Percentiles rank a stretch among this genome's conserved stretches.
Conservation (phyloP, 2,888 invertebrate genomes). For the Timema podura region DNA sequence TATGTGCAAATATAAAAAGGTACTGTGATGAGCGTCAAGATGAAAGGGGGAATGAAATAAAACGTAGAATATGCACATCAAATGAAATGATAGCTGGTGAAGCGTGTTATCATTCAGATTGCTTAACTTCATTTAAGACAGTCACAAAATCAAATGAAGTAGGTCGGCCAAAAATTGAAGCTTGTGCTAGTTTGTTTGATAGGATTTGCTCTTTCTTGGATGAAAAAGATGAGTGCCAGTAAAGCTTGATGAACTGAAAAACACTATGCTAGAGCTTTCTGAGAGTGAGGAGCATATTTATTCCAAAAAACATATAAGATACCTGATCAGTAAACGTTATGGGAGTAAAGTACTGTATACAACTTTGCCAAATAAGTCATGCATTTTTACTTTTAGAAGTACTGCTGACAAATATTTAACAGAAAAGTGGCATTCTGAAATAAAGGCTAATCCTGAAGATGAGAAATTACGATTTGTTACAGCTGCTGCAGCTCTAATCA, state of each 20-base stretch:
- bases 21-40: conserved; percentile 4
- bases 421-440: conserved; percentile 1
- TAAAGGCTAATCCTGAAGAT: background rate
- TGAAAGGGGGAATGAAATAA: background rate
- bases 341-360: conserved; percentile 11
- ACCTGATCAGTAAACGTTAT: conserved; percentile 2
- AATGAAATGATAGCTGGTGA: conserved; percentile 9
- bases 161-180: background rate
- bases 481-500: background rate
- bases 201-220: conserved; percentile 1
- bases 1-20: conserved; percentile 6
- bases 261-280: background rate
- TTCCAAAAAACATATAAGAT: background rate
- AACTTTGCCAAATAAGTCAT: conserved; percentile 1
- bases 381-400: conserved; percentile 1
- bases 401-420: conserved; percentile 7
- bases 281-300: conserved; percentile 9
- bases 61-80: conserved; percentile 2
- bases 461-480: background rate
- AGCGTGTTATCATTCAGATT: conserved; percentile 10
- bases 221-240: conserved; percentile 6
- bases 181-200: conserved; percentile 2
- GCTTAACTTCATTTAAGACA: background rate
- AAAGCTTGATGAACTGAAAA: background rate
- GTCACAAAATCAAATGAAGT: background rate